Evolutionary conservation across 1,140 invertebrate genomes (phyloP).

Genomic region (Drosophila sturtevanti): DNA sequence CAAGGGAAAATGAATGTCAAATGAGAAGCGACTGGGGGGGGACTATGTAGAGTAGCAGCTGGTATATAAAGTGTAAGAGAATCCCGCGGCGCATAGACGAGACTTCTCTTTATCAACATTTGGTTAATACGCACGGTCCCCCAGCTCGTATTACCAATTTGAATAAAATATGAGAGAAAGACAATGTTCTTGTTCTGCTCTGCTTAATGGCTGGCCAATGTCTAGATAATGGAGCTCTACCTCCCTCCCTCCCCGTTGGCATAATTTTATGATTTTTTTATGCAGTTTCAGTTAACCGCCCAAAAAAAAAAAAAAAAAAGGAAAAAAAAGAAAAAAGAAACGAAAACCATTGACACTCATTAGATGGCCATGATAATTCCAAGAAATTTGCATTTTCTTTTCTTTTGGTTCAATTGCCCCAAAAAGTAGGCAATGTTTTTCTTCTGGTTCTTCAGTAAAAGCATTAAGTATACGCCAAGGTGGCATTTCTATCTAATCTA

Average conservation of each 20-base stretch:
- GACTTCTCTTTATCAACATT: background rate
- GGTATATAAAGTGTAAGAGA: slow-evolving; percentile 1
- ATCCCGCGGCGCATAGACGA: background rate
- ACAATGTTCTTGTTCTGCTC: background rate
- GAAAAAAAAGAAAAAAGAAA: no score
- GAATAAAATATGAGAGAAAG: slow-evolving; percentile 78
- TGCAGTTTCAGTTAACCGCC: slow-evolving; percentile 31
- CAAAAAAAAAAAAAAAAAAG: slow-evolving; percentile 44
- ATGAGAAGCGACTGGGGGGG: no score
- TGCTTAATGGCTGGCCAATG: slow-evolving; percentile 65
- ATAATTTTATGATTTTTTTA: slow-evolving; percentile 73
- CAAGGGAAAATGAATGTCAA: slow-evolving; percentile 7
- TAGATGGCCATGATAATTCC: slow-evolving; percentile 48
- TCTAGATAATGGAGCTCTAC: slow-evolving; percentile 59
- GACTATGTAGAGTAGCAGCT: background rate
- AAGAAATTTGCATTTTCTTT: slow-evolving; percentile 21
- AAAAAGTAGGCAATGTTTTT: slow-evolving; percentile 33
- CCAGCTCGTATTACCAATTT: slow-evolving; percentile 76
- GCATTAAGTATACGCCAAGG: slow-evolving; percentile 30
- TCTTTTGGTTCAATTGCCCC: slow-evolving; percentile 14
- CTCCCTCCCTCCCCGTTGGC: slow-evolving; percentile 18
- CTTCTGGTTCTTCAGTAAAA: no score
- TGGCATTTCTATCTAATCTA: background rate
- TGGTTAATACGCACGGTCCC: background rate
- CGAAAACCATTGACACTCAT: slow-evolving; percentile 57